These are phyloP conservation scores for Poeciliopsis turrubarensis DNA, from an alignment of 2,113 vertebrate species.

Conservation along the genomic window DNA sequence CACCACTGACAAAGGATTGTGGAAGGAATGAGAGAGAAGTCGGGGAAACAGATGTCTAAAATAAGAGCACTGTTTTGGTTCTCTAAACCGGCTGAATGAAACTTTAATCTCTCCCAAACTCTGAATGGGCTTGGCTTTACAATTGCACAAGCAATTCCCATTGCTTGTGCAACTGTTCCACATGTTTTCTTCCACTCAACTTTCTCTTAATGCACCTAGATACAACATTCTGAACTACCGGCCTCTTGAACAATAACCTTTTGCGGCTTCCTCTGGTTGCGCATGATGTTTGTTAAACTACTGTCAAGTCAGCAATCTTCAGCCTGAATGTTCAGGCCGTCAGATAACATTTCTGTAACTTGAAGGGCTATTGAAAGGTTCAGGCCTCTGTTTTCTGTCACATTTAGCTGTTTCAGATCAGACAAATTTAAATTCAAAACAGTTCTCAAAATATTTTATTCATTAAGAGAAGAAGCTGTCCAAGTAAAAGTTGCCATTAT, in stretches of 20 bases:
- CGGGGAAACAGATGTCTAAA: slow-evolving; percentile 11
- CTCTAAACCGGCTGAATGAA: background rate
- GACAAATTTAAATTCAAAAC: background rate
- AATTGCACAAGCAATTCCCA: background rate
- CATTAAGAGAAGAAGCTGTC: background rate
- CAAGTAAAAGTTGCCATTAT: background rate
- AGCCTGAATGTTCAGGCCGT: background rate
- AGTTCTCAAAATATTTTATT: background rate
- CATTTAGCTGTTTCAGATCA: background rate
- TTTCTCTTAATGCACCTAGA: background rate
- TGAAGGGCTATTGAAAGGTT: background rate
- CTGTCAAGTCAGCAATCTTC: background rate
- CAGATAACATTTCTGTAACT: too few relatives aligned
- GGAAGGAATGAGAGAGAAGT: slow-evolving; percentile 10
- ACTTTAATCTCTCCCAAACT: too few relatives aligned
- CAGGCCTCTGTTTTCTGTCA: background rate
- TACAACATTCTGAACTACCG: background rate
- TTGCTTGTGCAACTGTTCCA: background rate
- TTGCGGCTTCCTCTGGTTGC: background rate
- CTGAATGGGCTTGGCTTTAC: background rate
- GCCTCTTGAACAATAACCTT: background rate
- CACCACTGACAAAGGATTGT: slow-evolving; percentile 11
- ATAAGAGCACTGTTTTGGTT: background rate
- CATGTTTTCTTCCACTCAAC: background rate
- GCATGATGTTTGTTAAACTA: background rate